phyloP scores from a whole-genome alignment of 2,113 vertebrate species.

The Neopipo cinnamomea region DNA sequence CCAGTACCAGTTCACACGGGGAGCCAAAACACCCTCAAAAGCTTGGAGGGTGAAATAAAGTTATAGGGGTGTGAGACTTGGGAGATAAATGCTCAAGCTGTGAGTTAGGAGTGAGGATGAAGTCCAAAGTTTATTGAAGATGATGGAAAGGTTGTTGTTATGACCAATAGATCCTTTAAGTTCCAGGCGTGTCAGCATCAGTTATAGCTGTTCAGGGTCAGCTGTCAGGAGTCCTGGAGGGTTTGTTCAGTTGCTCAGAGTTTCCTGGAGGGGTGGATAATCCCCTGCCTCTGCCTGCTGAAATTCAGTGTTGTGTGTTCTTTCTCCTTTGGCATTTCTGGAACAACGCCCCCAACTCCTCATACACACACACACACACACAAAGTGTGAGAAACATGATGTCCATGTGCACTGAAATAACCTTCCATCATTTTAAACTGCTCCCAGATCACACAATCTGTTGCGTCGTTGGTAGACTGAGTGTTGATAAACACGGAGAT shows the following conservation, averaged over 20 bases:
- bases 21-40: not conserved
- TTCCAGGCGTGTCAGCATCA: not conserved
- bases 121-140: not conserved
- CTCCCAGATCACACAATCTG: not conserved
- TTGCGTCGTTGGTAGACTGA: not conserved
- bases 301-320: not conserved
- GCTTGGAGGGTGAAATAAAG: not conserved
- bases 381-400: not conserved
- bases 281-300: not conserved
- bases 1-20: fast-evolving
- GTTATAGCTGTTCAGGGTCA: not conserved
- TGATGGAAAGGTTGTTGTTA: not conserved
- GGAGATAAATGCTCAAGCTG: not conserved
- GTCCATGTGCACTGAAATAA: not conserved
- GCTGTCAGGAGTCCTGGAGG: not conserved
- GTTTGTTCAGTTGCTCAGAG: not conserved
- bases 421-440: not conserved
- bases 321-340: not conserved
- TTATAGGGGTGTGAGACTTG: fast-evolving
- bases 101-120: not conserved
- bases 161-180: not conserved
- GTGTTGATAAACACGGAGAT: not conserved
- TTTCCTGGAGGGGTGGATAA: not conserved
- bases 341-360: not conserved
- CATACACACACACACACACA: too few relatives aligned